Evolutionary conservation across 1,140 invertebrate genomes (phyloP).

Genomic region (Paracyclopina nana): DNA sequence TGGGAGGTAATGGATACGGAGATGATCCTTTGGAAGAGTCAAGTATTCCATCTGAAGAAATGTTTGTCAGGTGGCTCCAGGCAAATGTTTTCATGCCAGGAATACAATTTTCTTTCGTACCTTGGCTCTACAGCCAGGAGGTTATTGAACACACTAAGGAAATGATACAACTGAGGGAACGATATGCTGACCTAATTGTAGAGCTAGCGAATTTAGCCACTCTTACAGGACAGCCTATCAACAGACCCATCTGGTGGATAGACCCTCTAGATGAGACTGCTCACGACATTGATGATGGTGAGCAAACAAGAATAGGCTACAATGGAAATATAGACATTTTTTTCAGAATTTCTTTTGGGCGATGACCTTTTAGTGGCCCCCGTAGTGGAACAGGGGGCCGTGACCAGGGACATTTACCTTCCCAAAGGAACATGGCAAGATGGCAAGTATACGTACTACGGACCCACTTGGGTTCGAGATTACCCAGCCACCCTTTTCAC

Average conservation of each 20-base stretch:
- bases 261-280: slow-evolving; percentile 44
- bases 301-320: slow-evolving; percentile 25
- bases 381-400: slow-evolving; percentile 42
- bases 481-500: slow-evolving; percentile 42
- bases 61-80: slow-evolving; percentile 78
- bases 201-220: slow-evolving; percentile 22
- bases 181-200: slow-evolving; percentile 39
- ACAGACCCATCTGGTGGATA: slow-evolving; percentile 80
- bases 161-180: slow-evolving; percentile 44
- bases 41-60: slow-evolving; percentile 37
- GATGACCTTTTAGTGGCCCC: slow-evolving; percentile 67
- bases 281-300: slow-evolving; percentile 42
- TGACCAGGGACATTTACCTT: slow-evolving; percentile 48
- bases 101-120: slow-evolving; percentile 66
- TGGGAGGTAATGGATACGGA: slow-evolving; percentile 58
- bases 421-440: slow-evolving; percentile 45
- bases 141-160: slow-evolving; percentile 30
- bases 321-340: background rate
- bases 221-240: slow-evolving; percentile 44
- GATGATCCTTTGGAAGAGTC: slow-evolving; percentile 17
- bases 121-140: slow-evolving; percentile 63
- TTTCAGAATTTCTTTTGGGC: slow-evolving; percentile 59
- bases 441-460: slow-evolving; percentile 32
- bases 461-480: slow-evolving; percentile 40
- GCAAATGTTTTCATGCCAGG: slow-evolving; percentile 63